These are phyloP conservation scores for Chromis chromis DNA, from an alignment of 2,797 vertebrate genomes.

Conservation along the genomic window DNA sequence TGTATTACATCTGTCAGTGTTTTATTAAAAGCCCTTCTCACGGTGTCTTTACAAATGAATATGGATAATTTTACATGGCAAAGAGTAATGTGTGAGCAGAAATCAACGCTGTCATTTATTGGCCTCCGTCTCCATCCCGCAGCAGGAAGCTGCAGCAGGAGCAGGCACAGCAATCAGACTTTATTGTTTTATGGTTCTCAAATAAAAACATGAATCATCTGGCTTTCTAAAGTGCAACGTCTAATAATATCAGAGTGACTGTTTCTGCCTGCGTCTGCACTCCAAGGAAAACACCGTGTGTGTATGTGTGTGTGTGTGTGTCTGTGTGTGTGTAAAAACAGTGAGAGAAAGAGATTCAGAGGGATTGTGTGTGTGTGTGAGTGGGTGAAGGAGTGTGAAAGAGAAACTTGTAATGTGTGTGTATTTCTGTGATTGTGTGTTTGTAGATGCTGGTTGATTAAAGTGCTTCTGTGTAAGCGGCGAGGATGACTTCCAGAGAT, in stretches of 20 bases:
- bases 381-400: constrained; percentile 6
- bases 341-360: constrained; percentile 18
- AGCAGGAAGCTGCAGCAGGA: constrained; percentile 57
- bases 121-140: constrained; percentile 60
- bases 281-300: constrained; percentile 54
- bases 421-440: background rate
- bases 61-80: constrained; percentile 59
- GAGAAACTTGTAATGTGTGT: constrained; percentile 37
- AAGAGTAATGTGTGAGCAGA: constrained; percentile 68
- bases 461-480: constrained; percentile 59
- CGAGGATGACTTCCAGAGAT: constrained; percentile 28
- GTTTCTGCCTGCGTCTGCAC: constrained; percentile 77
- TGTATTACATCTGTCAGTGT: constrained; percentile 54
- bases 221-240: constrained; percentile 78
- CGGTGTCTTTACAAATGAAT: constrained; percentile 52
- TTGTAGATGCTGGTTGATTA: constrained; percentile 62
- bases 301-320: constrained; percentile 4
- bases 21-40: constrained; percentile 59
- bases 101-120: constrained; percentile 81
- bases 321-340: constrained; percentile 12
- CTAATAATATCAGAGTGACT: constrained; percentile 78
- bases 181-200: constrained; percentile 83
- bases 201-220: constrained; percentile 84
- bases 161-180: constrained; percentile 60
- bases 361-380: constrained; percentile 20